Evolutionary conservation across 2,113 vertebrate genomes (phyloP).

Genomic region (Semnornis frantzii): DNA sequence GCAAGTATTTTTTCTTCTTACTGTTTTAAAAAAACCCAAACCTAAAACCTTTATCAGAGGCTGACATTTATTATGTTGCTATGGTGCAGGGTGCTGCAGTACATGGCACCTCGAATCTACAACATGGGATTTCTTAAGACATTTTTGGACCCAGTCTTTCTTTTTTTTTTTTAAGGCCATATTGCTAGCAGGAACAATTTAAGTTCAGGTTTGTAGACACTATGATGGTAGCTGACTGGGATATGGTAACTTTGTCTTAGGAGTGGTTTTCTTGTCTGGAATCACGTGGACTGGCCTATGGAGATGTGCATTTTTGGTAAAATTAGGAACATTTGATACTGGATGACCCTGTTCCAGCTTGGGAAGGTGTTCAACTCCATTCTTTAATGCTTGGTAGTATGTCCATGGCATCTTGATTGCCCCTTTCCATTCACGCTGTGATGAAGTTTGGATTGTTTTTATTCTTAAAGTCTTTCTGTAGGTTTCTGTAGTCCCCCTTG

Average conservation of each 20-base stretch:
- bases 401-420: neutral
- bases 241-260: neutral
- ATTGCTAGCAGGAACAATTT: neutral
- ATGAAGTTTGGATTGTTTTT: neutral
- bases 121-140: neutral
- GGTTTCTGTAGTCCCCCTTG: neutral
- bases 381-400: neutral
- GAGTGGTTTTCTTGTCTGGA: neutral
- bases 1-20: neutral
- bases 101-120: neutral
- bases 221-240: neutral
- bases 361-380: neutral
- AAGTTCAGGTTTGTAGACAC: neutral
- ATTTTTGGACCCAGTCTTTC: neutral
- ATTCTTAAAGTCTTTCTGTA: neutral
- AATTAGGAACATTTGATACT: neutral
- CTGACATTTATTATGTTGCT: neutral
- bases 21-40: neutral
- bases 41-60: no score
- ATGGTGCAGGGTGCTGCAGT: constrained; percentile 17
- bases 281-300: neutral
- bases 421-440: neutral
- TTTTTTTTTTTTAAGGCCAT: neutral
- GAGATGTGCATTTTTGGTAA: neutral
- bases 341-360: neutral